Base-by-base conservation (phyloP, 2,113 vertebrate species). In the Oryzias woworae region DNA sequence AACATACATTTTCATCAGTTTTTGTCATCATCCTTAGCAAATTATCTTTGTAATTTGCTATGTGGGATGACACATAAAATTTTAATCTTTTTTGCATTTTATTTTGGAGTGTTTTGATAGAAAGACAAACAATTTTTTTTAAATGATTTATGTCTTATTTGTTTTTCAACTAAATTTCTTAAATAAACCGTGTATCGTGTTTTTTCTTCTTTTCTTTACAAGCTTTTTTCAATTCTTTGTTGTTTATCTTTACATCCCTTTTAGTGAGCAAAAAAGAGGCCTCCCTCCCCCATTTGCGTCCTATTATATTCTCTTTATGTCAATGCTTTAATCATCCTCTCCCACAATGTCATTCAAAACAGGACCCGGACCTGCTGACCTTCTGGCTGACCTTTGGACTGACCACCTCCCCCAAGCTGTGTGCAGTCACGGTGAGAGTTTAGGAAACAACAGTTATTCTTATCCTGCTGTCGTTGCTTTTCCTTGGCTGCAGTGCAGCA, bases 381-480 rank as follows among this genome's bases (percentile, higher is more conserved):
- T 47, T 66, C 52, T 66, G 63, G 0, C 0, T 80, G 90, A 88
- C 64, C 59, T 65, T 53, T 82, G 65, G 62, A 44, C 71, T 79
- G 80, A 88, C 77, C 77, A 63, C 58, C 82, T 63, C 77, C 86
- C 80, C 84, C 77, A 57, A 12, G 73, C 72, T 86, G 73, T 69
- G 71, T 73, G 59, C 67, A 64, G 57, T 58, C 64, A 77, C 22
- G 45, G 78, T 24, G 72, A 56, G 57, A 69, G 66, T 47, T 48
- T 50, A 80, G 87, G 92, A 78, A 94, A 92, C 82, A 84, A 63
- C 42, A 76, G 75, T 74, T 70, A 53, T 66, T 73, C 75, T 80
- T 74, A 71, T 82, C 74, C 61, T 59, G 70, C 62, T 59, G 58
- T 47, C 62, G 70, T 75, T 81, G 75, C 80, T 85, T 82, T 71